Evolutionary conservation across 1,140 invertebrate species (phyloP).

Genomic region (Heliconius hermathena): DNA sequence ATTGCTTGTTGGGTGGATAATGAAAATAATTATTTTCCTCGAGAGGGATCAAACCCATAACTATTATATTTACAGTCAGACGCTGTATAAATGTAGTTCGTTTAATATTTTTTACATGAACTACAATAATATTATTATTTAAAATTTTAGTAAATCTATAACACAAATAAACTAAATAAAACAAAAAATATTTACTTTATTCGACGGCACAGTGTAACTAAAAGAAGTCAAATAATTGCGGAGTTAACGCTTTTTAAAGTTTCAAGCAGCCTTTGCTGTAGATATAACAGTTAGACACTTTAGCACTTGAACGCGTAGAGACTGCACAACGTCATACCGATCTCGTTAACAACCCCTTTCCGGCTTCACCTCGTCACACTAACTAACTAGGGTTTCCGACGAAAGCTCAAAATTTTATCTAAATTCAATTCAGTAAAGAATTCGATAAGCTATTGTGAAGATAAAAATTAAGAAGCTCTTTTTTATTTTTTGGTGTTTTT

Average conservation of each 20-base stretch:
- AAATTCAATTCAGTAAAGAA: background rate
- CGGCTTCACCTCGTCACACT: background rate
- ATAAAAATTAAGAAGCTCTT: too few relatives aligned
- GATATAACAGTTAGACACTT: conserved; percentile 18
- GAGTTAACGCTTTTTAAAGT: background rate
- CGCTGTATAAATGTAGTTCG: too few relatives aligned
- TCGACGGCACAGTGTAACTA: background rate
- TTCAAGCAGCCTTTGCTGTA: background rate
- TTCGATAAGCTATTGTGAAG: background rate
- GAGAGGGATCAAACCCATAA: too few relatives aligned
- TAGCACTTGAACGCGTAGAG: conserved; percentile 3
- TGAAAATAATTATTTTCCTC: too few relatives aligned
- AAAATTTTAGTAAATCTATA: too few relatives aligned
- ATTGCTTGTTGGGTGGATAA: too few relatives aligned
- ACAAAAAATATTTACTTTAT: background rate
- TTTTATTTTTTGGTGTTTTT: too few relatives aligned
- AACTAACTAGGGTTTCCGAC: background rate
- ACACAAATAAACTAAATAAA: background rate
- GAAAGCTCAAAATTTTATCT: background rate
- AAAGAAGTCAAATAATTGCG: background rate
- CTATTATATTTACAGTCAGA: too few relatives aligned
- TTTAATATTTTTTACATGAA: too few relatives aligned
- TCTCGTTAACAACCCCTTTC: conserved; percentile 10
- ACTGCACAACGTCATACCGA: conserved; percentile 16
- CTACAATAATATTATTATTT: too few relatives aligned